These are phyloP conservation scores for Idaea aversata DNA, from an alignment of 2,888 invertebrate genomes.

Conservation along the genomic window DNA sequence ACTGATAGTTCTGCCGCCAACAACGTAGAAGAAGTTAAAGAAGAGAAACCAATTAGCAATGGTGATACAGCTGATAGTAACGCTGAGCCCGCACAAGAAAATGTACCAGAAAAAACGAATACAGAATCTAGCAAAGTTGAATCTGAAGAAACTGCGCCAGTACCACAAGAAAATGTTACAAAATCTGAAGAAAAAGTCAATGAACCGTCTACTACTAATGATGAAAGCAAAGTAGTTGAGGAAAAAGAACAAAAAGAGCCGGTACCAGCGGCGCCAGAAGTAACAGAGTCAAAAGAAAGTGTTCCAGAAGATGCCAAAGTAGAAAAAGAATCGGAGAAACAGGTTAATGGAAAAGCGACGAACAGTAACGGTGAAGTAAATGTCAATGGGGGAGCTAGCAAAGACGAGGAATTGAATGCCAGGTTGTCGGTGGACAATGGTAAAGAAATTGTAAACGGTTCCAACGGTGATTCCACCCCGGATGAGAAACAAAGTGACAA, in stretches of 20 bases:
- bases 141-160: slow-evolving; percentile 12
- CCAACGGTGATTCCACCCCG: slow-evolving; percentile 46
- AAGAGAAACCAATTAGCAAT: slow-evolving; percentile 10
- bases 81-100: slow-evolving; percentile 14
- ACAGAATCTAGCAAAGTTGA: slow-evolving; percentile 18
- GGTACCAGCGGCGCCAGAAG: slow-evolving; percentile 14
- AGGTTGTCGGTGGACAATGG: slow-evolving; percentile 63
- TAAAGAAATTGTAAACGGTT: slow-evolving; percentile 50
- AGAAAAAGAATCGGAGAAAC: slow-evolving; percentile 46
- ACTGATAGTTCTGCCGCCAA: slow-evolving; percentile 29
- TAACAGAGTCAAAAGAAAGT: slow-evolving; percentile 22
- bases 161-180: slow-evolving; percentile 11
- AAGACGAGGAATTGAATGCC: slow-evolving; percentile 57
- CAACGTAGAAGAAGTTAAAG: slow-evolving; percentile 12
- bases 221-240: slow-evolving; percentile 32
- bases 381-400: slow-evolving; percentile 58
- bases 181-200: slow-evolving; percentile 17
- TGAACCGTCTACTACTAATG: slow-evolving; percentile 22
- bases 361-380: slow-evolving; percentile 54
- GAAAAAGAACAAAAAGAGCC: slow-evolving; percentile 16
- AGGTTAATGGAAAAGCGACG: slow-evolving; percentile 62
- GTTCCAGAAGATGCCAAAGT: slow-evolving; percentile 33
- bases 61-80: slow-evolving; percentile 5
- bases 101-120: slow-evolving; percentile 20
- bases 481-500: slow-evolving; percentile 67